Evolutionary conservation across 64 coral and sea anemone species (phyloP).

Genomic region (Orbicella faveolata): DNA sequence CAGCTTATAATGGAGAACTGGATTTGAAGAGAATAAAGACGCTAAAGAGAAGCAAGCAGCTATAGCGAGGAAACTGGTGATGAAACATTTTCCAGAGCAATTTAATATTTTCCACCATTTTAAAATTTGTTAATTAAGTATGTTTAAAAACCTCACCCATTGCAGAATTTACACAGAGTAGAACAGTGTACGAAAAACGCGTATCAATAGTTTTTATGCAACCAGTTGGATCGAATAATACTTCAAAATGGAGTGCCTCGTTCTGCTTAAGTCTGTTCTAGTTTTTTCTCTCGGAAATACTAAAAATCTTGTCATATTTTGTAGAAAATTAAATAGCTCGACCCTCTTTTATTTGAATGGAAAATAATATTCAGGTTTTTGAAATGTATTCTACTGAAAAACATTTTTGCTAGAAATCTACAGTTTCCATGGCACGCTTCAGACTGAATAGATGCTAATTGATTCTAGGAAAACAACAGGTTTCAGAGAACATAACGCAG

Average conservation of each 20-base stretch:
- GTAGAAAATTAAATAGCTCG: background rate
- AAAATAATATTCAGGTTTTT: background rate
- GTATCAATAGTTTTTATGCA: too few species aligned
- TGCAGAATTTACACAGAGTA: too few species aligned
- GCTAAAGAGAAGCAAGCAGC: background rate
- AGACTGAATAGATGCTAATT: background rate
- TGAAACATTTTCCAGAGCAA: background rate
- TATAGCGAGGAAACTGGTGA: background rate
- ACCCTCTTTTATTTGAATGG: background rate
- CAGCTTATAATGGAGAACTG: background rate
- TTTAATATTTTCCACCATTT: background rate
- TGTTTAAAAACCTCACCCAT: too few species aligned
- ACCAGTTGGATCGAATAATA: too few species aligned
- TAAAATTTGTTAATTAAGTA: too few species aligned
- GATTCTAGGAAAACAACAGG: background rate
- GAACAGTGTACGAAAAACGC: too few species aligned
- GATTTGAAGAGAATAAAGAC: too few species aligned
- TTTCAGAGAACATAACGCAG: background rate
- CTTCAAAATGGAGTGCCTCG: too few species aligned
- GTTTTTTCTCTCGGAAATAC: background rate
- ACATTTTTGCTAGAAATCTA: constrained; percentile 3
- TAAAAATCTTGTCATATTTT: background rate
- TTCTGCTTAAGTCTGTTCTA: background rate
- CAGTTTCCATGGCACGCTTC: background rate
- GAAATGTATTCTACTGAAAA: background rate